phyloP scores from a whole-genome alignment of 2,113 vertebrate species.

The Speoplatyrhinus poulsoni region DNA sequence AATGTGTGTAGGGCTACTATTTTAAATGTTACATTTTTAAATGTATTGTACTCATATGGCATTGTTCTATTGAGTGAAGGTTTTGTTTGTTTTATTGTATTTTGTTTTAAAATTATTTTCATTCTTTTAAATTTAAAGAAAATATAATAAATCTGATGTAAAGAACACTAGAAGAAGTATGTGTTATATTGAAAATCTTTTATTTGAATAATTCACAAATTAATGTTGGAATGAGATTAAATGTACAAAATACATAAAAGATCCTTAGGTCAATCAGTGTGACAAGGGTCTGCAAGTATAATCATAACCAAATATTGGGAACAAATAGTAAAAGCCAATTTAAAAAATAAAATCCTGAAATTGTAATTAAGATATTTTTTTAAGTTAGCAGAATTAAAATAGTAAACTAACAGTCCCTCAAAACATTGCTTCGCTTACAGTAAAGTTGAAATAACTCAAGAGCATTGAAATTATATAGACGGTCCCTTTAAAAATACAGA shows the following conservation, averaged over 20 bases:
- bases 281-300: constrained; percentile 36
- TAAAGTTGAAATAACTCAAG: neutral
- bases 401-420: neutral
- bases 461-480: constrained; percentile 41
- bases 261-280: constrained; percentile 7
- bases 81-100: neutral
- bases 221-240: constrained; percentile 18
- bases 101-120: neutral
- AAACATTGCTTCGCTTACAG: no score
- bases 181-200: constrained; percentile 35
- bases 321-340: neutral
- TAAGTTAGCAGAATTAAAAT: neutral
- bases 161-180: no score
- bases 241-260: constrained; percentile 42
- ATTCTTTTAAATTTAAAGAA: neutral
- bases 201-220: constrained; percentile 55
- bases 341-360: no score
- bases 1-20: neutral
- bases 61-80: neutral
- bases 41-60: neutral
- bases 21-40: neutral
- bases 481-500: constrained; percentile 37
- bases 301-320: neutral
- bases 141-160: neutral
- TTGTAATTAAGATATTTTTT: no score